Percentiles rank a stretch among this genome's conserved stretches.
These are phyloP conservation scores for Empidonax alnorum DNA, from an alignment of 2,113 vertebrate genomes.

Conservation along the genomic window DNA sequence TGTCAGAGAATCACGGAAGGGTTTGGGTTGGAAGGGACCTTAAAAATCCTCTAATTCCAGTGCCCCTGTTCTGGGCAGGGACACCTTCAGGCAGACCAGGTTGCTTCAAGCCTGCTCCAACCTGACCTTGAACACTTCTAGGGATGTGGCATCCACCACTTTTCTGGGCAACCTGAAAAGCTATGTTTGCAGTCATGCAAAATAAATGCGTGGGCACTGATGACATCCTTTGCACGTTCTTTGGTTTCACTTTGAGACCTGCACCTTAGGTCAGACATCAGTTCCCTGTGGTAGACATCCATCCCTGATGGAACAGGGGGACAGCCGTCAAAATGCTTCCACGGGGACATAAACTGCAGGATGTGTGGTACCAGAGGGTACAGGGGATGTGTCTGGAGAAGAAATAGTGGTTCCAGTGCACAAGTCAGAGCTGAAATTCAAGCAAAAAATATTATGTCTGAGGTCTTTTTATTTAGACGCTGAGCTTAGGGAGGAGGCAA, in stretches of 20 bases:
- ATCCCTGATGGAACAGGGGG: fast-evolving
- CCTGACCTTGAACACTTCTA: not conserved
- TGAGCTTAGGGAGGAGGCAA: not conserved
- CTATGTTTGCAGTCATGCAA: not conserved
- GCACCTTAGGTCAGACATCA: not conserved
- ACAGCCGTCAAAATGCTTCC: fast-evolving
- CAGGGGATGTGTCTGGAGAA: not conserved
- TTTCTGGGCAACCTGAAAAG: not conserved
- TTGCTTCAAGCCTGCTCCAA: not conserved
- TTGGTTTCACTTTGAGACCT: not conserved
- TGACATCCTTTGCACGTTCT: not conserved
- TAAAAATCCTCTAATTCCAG: not conserved
- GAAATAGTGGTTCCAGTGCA: not conserved
- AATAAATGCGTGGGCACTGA: fast-evolving
- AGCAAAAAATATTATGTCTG: constrained; percentile 5
- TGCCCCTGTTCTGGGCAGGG: fast-evolving
- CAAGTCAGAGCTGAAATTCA: not conserved
- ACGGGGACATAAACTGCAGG: fast-evolving
- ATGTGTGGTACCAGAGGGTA: not conserved
- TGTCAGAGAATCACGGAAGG: fast-evolving
- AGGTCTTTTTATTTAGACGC: constrained; percentile 32
- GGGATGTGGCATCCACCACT: fast-evolving
- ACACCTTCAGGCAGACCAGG: not conserved
- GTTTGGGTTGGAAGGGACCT: not conserved
- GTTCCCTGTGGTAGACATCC: fast-evolving